A percentile compares a stretch with the other conserved stretches of the same genome.
phyloP scores from a whole-genome alignment of 2,888 invertebrate species.

The Pherbina coryleti region DNA sequence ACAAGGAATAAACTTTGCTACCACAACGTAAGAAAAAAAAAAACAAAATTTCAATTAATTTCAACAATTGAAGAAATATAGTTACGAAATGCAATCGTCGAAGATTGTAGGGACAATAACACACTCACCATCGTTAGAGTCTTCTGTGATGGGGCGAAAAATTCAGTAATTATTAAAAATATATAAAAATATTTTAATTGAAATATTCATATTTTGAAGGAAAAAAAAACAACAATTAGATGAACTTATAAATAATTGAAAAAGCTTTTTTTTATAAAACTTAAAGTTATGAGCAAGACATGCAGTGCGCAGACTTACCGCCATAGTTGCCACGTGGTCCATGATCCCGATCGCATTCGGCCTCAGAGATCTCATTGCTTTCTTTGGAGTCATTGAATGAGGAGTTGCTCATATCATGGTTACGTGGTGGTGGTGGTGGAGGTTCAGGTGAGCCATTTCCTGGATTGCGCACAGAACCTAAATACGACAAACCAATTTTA shows the following conservation, averaged over 20 bases:
- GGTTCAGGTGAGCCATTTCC: constrained; percentile 76
- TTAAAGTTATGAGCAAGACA: not conserved
- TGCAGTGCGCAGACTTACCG: constrained; percentile 73
- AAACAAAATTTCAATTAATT: not conserved
- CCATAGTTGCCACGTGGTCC: constrained; percentile 85
- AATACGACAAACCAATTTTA: not conserved
- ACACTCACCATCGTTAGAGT: constrained; percentile 69
- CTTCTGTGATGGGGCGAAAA: constrained; percentile 60
- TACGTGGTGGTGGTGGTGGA: constrained; percentile 83
- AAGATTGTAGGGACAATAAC: constrained; percentile 39
- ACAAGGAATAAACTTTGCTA: too few relatives aligned
- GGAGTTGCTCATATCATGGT: constrained; percentile 84
- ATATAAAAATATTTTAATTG: constrained; percentile 44
- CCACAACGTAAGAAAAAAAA: not conserved
- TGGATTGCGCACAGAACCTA: constrained; percentile 69
- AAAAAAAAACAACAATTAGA: not conserved
- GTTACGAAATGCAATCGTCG: not conserved
- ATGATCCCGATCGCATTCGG: constrained; percentile 90
- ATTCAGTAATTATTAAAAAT: constrained; percentile 49
- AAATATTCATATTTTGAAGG: not conserved
- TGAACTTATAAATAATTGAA: not conserved
- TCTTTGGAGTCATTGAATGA: constrained; percentile 94
- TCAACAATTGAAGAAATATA: not conserved
- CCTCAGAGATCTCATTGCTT: constrained; percentile 94
- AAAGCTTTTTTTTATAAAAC: not conserved